Conservation (phyloP, 2,797 vertebrate genomes). For the Pseudochirops cupreus region DNA sequence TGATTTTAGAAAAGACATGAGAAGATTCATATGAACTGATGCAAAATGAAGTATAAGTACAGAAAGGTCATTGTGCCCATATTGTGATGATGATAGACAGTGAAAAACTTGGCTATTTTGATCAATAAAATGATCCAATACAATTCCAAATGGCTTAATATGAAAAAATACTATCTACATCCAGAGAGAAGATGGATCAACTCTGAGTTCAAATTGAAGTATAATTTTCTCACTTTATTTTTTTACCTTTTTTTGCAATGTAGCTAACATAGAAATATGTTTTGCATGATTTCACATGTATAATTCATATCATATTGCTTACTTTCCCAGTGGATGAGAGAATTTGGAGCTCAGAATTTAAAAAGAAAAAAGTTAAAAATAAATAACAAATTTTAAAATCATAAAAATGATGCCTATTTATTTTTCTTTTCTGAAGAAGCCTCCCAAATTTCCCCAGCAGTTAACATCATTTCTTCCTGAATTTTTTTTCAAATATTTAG, state of each 20-base stretch:
- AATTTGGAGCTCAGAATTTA: not conserved
- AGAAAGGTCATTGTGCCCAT: not conserved
- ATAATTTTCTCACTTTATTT: not conserved
- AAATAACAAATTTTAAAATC: constrained; percentile 17
- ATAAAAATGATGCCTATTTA: constrained; percentile 29
- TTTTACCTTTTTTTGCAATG: not conserved
- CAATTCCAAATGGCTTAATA: not conserved
- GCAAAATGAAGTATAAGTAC: not conserved
- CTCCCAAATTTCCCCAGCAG: not conserved
- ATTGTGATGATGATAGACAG: not conserved
- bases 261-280: not conserved
- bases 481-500: constrained; percentile 16
- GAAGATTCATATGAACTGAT: not conserved
- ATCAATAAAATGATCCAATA: not conserved
- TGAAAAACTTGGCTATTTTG: not conserved
- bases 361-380: not conserved
- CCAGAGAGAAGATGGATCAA: not conserved
- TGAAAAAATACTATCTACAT: not conserved
- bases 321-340: not conserved
- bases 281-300: not conserved
- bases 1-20: not conserved
- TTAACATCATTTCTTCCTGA: not conserved
- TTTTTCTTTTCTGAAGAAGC: not conserved
- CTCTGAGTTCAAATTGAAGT: not conserved
- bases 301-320: not conserved